phyloP scores from a whole-genome alignment of 92 coral and sea anemone genomes.

The Pocillopora grandis region DNA sequence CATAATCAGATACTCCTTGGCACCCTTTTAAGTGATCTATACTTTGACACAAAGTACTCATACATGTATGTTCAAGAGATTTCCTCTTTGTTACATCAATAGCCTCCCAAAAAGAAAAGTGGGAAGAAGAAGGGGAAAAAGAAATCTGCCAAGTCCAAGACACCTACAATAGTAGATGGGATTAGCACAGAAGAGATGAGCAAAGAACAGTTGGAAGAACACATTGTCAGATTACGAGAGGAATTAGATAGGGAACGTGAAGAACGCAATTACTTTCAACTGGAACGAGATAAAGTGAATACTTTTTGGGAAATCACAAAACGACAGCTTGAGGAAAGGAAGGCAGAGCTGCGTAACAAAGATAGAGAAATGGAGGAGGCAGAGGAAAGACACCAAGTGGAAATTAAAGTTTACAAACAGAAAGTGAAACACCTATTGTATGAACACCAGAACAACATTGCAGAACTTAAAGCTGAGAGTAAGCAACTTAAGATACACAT shows the following conservation, averaged over 20 bases:
- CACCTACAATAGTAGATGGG: slow-evolving; percentile 97
- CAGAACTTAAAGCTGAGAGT: slow-evolving; percentile 98
- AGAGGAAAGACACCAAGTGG: slow-evolving; percentile 98
- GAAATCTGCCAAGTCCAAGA: slow-evolving; percentile 98
- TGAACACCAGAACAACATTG: slow-evolving; percentile 98
- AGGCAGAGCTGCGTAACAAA: slow-evolving; percentile 90
- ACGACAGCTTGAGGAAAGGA: slow-evolving; percentile 89
- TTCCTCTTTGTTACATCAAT: neutral
- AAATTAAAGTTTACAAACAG: slow-evolving; percentile 97
- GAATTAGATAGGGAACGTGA: slow-evolving; percentile 97
- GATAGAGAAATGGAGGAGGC: slow-evolving; percentile 99
- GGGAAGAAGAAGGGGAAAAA: slow-evolving; percentile 89
- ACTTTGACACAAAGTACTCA: no score
- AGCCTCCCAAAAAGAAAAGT: slow-evolving; percentile 97
- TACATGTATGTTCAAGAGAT: neutral
- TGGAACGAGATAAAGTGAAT: slow-evolving; percentile 96
- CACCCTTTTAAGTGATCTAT: no score
- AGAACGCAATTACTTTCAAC: slow-evolving; percentile 95
- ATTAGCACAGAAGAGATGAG: slow-evolving; percentile 98
- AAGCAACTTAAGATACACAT: slow-evolving; percentile 23
- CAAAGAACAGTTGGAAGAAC: slow-evolving; percentile 98
- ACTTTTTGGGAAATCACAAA: slow-evolving; percentile 99
- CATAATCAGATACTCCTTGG: no score
- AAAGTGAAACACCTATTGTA: slow-evolving; percentile 95
- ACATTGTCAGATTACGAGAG: slow-evolving; percentile 92